Base-by-base conservation (phyloP, 1,140 invertebrate genomes). In the Hylyphantes graminicola region DNA sequence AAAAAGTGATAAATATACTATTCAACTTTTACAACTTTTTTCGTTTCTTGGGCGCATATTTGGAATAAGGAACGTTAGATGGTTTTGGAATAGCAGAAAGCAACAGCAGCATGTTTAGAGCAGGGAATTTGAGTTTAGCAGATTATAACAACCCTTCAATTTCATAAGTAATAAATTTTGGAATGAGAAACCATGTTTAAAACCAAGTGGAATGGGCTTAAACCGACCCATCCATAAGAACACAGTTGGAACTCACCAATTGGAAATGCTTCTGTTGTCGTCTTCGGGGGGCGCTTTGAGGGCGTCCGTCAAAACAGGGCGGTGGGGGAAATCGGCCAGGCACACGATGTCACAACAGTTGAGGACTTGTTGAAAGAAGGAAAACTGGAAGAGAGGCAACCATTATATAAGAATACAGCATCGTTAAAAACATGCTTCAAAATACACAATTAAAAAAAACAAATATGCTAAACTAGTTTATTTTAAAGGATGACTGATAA, bases 221-320 rank as follows among this genome's bases (percentile, higher is more conserved):
- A 35, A 35, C 35, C 35, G 35, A 35, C 35, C 2, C 35, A 35
- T 67, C 8, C n/a, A 79, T 13, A 59, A 79, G 51, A 61, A 61
- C 12, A 84, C 77, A 76, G 78, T 35, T 55, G 0, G 83, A 61
- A 85, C 79, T 86, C 87, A 92, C 97, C 97, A 98, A 7, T 94
- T 95, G 57, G 93, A 93, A 54, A 97, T 93, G 89, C 98, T 96
- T 88, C 97, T 96, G 87, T 96, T 96, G 75, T 98, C 96, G 73
- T 91, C 90, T 91, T 98, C 97, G 0, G 97, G 97, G 15, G 94
- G 93, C 17, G 96, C 94, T 91, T 99, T 99, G 11, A 99, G 89
- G 82, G 96, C 93, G 87, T 98, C 96, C 78, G 96, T 94, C 1
- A 93, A 91, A 5, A 97, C 95, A 9, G 94, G 92, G 87, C 94